Conservation (phyloP, 2,888 invertebrate genomes). For the Thyatira batis region DNA sequence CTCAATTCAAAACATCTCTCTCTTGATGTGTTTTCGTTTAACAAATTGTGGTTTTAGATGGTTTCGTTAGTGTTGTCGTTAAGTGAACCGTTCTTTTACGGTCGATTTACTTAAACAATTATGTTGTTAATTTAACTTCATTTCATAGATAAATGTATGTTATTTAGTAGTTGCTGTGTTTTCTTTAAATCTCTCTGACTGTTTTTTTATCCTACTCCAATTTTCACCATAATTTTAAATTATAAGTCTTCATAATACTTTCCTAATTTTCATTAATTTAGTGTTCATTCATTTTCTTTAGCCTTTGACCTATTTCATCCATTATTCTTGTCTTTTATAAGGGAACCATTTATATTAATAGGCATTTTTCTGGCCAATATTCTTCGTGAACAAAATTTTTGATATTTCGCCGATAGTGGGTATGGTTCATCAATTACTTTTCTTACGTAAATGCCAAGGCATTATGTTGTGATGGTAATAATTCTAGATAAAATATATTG, state of each 20-base stretch:
- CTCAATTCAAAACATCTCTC: constrained; percentile 36
- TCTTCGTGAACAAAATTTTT: not conserved
- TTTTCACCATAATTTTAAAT: not conserved
- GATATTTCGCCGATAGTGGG: too few relatives aligned
- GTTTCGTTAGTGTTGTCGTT: constrained; percentile 6
- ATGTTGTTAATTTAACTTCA: too few relatives aligned
- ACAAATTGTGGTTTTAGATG: constrained; percentile 9
- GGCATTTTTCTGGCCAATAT: not conserved
- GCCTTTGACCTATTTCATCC: not conserved
- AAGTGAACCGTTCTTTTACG: too few relatives aligned
- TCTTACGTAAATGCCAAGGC: too few relatives aligned
- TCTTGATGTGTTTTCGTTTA: constrained; percentile 18
- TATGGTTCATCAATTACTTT: too few relatives aligned
- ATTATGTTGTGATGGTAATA: too few relatives aligned
- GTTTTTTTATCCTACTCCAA: too few relatives aligned
- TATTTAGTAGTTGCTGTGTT: too few relatives aligned
- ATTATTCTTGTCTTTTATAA: not conserved
- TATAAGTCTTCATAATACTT: not conserved
- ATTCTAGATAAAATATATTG: too few relatives aligned
- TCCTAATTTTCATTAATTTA: not conserved
- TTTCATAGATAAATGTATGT: too few relatives aligned
- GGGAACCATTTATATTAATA: not conserved
- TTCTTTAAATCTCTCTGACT: too few relatives aligned
- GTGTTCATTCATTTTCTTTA: not conserved
- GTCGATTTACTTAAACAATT: too few relatives aligned